phyloP scores from a whole-genome alignment of 2,888 invertebrate genomes.

The Lithophane leautieri region DNA sequence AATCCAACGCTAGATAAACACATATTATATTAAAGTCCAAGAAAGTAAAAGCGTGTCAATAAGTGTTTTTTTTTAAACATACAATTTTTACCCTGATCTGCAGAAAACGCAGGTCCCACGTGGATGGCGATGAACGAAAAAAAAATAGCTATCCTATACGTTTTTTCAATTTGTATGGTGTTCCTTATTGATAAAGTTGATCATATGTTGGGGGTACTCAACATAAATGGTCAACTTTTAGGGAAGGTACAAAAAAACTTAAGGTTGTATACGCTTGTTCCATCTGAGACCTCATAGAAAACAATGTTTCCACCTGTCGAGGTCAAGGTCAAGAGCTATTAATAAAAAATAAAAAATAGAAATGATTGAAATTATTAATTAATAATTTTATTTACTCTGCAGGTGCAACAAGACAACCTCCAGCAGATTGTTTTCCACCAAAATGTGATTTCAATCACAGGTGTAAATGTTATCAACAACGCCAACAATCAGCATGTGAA shows the following conservation, averaged over 20 bases:
- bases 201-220: no score
- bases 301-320: background rate
- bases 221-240: no score
- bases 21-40: background rate
- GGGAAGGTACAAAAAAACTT: no score
- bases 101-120: background rate
- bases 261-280: background rate
- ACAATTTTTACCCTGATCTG: background rate
- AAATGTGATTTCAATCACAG: constrained; percentile 79
- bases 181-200: background rate
- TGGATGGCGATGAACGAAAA: background rate
- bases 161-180: background rate
- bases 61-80: background rate
- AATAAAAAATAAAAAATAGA: background rate
- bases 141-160: background rate
- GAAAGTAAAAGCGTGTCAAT: background rate
- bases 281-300: background rate
- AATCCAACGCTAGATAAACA: background rate
- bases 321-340: background rate
- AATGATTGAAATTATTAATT: background rate
- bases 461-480: constrained; percentile 72
- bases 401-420: constrained; percentile 78
- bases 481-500: constrained; percentile 67
- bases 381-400: constrained; percentile 7
- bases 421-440: constrained; percentile 84